Evolutionary conservation across 2,113 vertebrate genomes (phyloP).

Genomic region (Craseonycteris thonglongyai): DNA sequence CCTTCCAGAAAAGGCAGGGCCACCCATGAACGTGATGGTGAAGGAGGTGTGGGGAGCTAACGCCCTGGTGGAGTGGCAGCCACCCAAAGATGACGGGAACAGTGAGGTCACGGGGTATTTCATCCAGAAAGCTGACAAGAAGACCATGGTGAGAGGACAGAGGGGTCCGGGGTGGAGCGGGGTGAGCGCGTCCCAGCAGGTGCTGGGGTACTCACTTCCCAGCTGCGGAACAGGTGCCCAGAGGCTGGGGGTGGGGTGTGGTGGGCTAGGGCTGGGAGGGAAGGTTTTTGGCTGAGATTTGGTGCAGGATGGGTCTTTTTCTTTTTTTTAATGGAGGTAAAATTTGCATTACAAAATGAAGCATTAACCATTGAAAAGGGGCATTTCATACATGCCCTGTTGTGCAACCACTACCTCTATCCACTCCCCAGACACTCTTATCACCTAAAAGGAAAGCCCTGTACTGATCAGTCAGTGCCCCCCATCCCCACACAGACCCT

Average conservation of each 20-base stretch:
- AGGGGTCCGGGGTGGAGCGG: fast-evolving
- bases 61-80: conserved; percentile 88
- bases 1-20: conserved; percentile 86
- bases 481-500: fast-evolving
- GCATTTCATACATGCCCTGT: not conserved
- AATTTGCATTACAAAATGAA: not conserved
- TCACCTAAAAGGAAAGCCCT: not conserved
- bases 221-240: not conserved
- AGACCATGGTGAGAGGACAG: conserved; percentile 84
- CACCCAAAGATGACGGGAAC: conserved; percentile 89
- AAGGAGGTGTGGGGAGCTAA: conserved; percentile 94
- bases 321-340: not conserved
- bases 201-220: fast-evolving
- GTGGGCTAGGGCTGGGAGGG: fast-evolving
- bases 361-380: not conserved
- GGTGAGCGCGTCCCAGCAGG: fast-evolving
- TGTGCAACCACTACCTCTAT: not conserved
- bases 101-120: conserved; percentile 87
- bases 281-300: not conserved
- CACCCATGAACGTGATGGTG: conserved; percentile 80
- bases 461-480: fast-evolving
- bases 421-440: not conserved
- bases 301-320: not conserved
- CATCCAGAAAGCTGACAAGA: conserved; percentile 90
- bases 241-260: not conserved